A percentile compares a stretch with the other conserved stretches of the same genome.
phyloP scores from a whole-genome alignment of 2,888 invertebrate species.

The Calameuta filiformis region DNA sequence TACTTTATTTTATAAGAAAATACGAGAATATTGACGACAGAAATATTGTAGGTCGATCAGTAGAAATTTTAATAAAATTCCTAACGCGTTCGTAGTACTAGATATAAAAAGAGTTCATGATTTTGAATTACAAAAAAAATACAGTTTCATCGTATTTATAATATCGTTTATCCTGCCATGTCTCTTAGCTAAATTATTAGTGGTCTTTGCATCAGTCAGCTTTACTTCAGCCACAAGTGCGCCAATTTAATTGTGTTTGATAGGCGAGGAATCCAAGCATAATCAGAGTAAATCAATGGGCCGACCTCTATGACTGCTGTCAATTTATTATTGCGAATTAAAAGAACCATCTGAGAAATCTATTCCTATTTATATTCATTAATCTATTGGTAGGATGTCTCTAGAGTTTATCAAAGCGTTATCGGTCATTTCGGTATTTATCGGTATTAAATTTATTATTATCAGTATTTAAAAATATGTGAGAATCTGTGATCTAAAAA shows the following conservation, averaged over 20 bases:
- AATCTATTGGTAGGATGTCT: neutral
- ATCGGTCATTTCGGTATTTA: neutral
- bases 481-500: neutral
- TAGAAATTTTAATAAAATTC: neutral
- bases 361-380: neutral
- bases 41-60: neutral
- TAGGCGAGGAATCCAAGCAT: neutral
- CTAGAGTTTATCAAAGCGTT: neutral
- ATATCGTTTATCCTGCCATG: neutral
- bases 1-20: neutral
- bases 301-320: neutral
- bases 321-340: neutral
- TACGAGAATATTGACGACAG: neutral
- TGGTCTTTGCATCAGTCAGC: neutral
- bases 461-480: neutral
- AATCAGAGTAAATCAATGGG: neutral
- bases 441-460: too few relatives aligned
- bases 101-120: neutral
- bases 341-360: neutral
- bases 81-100: neutral
- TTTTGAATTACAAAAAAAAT: neutral
- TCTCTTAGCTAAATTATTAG: neutral
- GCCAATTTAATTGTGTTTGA: neutral
- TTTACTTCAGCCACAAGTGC: neutral
- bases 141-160: neutral